Evolutionary conservation across 2,113 vertebrate species (phyloP), one percentile per base, ranked within the genome.

Genomic region (Prionailurus bengalensis): DNA sequence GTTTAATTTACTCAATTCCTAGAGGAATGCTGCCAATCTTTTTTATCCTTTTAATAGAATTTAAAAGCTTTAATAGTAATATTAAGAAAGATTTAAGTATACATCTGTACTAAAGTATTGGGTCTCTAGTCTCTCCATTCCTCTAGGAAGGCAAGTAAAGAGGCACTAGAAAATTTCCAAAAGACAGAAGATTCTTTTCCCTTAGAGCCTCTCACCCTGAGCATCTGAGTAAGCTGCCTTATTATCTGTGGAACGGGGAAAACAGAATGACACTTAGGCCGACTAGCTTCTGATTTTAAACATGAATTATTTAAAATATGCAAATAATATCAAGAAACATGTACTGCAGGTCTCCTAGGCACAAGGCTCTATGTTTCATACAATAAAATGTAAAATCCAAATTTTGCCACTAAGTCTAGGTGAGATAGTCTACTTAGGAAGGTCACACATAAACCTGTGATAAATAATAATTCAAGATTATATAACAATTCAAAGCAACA

Each of bases 271-370:
- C 85, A 74, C 42, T 55, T 83, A 94, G 51, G n/a, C 25, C 12
- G 89, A 71, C 27, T 29, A 87, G 19, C 16, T 84, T 90, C 51
- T 88, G 89, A 80, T 79, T 89, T 97, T 94, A 79, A 86, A 97
- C 73, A 70, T 48, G 29, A 92, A 79, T 89, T 86, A 25, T 79
- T 85, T 73, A 68, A 68, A 87, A 92, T 73, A 36, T 12, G 48
- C 58, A 92, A 89, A 89, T 87, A 90, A 74, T 92, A 86, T 66
- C 21, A 74, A 81, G 66, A 90, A 92, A 91, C 15, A 61, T 39
- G 55, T 76, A 5, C n/a, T 80, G 16, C 14, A 63, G 84, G 48
- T 70, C 25, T 51, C 74, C 16, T 92, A 31, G 39, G 25, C 48
- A 45, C 61, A 66, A 78, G 31, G n/a, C 68, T 89, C 33, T 71